Percentiles rank a stretch among this genome's conserved stretches.
These are phyloP conservation scores for Melanargia galathea DNA, from an alignment of 2,888 invertebrate genomes.

Conservation along the genomic window DNA sequence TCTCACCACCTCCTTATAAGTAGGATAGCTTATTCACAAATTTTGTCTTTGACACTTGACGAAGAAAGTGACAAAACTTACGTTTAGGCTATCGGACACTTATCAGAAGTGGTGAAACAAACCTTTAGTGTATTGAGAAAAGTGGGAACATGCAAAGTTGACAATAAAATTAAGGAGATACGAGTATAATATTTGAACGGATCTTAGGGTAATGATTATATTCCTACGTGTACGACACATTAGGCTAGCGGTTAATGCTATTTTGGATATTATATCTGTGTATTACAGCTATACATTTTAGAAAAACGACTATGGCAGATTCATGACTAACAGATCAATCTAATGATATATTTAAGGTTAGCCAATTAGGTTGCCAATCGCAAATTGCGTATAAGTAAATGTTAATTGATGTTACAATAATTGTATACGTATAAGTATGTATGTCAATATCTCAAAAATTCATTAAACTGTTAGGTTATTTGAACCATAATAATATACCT, in stretches of 20 bases:
- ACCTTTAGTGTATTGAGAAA: slow-evolving; percentile 2
- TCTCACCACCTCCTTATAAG: no score
- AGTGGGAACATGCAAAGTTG: slow-evolving; percentile 42
- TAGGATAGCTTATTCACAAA: no score
- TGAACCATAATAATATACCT: not conserved
- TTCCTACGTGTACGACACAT: not conserved
- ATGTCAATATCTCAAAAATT: not conserved
- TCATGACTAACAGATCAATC: slow-evolving; percentile 51
- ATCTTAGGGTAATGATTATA: slow-evolving; percentile 8
- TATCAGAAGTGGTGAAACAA: no score
- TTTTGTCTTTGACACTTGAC: no score
- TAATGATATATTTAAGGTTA: slow-evolving; percentile 50
- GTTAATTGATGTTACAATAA: slow-evolving; percentile 25
- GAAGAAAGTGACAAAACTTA: no score
- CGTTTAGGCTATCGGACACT: no score
- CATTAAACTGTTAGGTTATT: not conserved
- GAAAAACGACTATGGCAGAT: slow-evolving; percentile 71
- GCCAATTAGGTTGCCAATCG: slow-evolving; percentile 73
- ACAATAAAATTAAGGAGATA: slow-evolving; percentile 58
- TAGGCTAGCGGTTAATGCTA: slow-evolving; percentile 44
- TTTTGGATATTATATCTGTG: slow-evolving; percentile 47
- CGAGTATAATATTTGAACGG: slow-evolving; percentile 15
- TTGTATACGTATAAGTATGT: not conserved
- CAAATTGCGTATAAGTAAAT: slow-evolving; percentile 53
- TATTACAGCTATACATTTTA: no score